Evolutionary conservation across 2,888 invertebrate species (phyloP).

Genomic region (Nemapogon koenigi): DNA sequence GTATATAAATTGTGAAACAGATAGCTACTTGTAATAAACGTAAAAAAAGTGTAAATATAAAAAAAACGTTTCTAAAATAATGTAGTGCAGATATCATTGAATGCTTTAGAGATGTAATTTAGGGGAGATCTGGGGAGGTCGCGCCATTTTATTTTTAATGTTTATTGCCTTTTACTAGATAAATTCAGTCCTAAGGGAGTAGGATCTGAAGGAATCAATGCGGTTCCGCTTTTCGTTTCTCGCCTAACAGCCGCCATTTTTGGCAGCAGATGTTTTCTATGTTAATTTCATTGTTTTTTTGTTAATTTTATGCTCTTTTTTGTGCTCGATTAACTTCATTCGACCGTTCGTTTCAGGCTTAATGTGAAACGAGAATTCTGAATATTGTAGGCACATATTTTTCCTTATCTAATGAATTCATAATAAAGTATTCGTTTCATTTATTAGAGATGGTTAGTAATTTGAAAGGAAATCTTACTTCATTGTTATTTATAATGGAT

Average conservation of each 20-base stretch:
- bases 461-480: no score
- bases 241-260: conserved; percentile 24
- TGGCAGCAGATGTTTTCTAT: conserved; percentile 58
- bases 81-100: conserved; percentile 2
- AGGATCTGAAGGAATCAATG: conserved; percentile 54
- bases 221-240: conserved; percentile 28
- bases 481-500: no score
- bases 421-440: no score
- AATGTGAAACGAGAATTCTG: conserved; percentile 22
- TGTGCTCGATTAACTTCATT: conserved; percentile 55
- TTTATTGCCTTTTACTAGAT: conserved; percentile 55
- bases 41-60: no score
- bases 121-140: conserved; percentile 27
- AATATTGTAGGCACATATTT: conserved; percentile 1
- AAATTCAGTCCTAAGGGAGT: conserved; percentile 44
- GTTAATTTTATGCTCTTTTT: conserved; percentile 59
- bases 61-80: no score
- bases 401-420: conserved; percentile 1
- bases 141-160: conserved; percentile 60
- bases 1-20: no score
- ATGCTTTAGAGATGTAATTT: conserved; percentile 4
- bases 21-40: no score
- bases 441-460: no score
- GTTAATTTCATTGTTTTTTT: conserved; percentile 65
- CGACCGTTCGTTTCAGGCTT: conserved; percentile 48